Percentiles rank a stretch among this genome's conserved stretches.
These are phyloP conservation scores for Nemotelus pantherinus DNA, from an alignment of 2,888 invertebrate species.

Conservation along the genomic window DNA sequence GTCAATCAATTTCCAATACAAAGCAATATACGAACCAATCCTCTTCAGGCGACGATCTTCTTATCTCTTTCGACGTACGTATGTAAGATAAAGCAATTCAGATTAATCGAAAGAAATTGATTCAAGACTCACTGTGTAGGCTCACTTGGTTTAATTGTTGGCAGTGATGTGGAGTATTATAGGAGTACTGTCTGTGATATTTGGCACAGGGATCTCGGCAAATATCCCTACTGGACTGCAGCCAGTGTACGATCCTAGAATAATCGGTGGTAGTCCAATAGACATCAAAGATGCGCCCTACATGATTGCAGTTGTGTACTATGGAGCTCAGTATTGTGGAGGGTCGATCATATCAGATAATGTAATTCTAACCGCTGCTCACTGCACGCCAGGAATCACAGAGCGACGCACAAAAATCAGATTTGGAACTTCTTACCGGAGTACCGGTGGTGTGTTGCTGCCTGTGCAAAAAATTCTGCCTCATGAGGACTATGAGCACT, in stretches of 20 bases:
- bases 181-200: not conserved
- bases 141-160: not conserved
- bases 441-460: conserved; percentile 54
- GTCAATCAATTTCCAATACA: not conserved
- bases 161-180: conserved; percentile 8
- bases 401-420: conserved; percentile 61
- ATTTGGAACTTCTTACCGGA: conserved; percentile 67
- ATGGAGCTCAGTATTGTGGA: conserved; percentile 68
- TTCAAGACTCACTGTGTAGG: not conserved
- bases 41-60: not conserved
- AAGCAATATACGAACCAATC: not conserved
- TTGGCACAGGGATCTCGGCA: conserved; percentile 53
- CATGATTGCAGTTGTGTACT: conserved; percentile 54
- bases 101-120: not conserved
- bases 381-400: conserved; percentile 64
- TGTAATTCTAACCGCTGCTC: conserved; percentile 70
- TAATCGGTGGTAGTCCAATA: conserved; percentile 58
- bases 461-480: conserved; percentile 33
- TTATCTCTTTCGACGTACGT: conserved; percentile 1
- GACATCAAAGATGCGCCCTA: conserved; percentile 56
- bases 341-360: conserved; percentile 66
- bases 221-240: conserved; percentile 56
- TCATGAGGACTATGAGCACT: conserved; percentile 20
- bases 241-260: conserved; percentile 59
- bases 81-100: conserved; percentile 10